Evolutionary conservation across 2,888 invertebrate genomes (phyloP).

Genomic region (Epinotia brunnichana): DNA sequence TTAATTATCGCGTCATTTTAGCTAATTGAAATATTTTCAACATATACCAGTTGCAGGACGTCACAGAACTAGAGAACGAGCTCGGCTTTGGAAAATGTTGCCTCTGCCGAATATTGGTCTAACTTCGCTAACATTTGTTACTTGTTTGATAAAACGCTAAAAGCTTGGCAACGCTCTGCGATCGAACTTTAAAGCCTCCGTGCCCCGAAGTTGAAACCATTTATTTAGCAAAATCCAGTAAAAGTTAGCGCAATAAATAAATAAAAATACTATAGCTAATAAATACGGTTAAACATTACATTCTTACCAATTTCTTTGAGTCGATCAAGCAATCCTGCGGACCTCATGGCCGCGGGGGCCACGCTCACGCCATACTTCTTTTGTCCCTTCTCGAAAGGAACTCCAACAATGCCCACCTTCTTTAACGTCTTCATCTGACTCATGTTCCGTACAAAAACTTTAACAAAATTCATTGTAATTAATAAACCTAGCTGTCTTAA

Average conservation of each 20-base stretch:
- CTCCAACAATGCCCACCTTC: conserved; percentile 90
- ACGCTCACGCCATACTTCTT: conserved; percentile 87
- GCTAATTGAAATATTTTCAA: background rate
- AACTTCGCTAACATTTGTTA: conserved; percentile 33
- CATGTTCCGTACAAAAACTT: conserved; percentile 68
- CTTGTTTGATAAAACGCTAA: conserved; percentile 38
- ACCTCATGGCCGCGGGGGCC: conserved; percentile 87
- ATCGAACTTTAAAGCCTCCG: conserved; percentile 32
- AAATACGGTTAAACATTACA: background rate
- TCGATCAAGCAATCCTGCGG: conserved; percentile 85
- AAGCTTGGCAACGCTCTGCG: conserved; percentile 40
- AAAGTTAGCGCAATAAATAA: conserved; percentile 12
- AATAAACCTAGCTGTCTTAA: conserved; percentile 3
- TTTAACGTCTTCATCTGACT: conserved; percentile 63
- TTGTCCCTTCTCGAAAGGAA: conserved; percentile 91
- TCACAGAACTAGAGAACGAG: background rate
- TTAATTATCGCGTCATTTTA: background rate
- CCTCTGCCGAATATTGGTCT: conserved; percentile 7
- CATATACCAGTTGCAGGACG: background rate
- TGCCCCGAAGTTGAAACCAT: conserved; percentile 28
- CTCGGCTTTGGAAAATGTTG: conserved; percentile 19
- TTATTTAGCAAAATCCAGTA: conserved; percentile 22
- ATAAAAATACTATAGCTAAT: background rate
- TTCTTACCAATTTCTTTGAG: conserved; percentile 85
- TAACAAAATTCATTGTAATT: conserved; percentile 68